These are phyloP conservation scores for Ophioninae sp. DNA, from an alignment of 2,888 invertebrate species.

Conservation along the genomic window DNA sequence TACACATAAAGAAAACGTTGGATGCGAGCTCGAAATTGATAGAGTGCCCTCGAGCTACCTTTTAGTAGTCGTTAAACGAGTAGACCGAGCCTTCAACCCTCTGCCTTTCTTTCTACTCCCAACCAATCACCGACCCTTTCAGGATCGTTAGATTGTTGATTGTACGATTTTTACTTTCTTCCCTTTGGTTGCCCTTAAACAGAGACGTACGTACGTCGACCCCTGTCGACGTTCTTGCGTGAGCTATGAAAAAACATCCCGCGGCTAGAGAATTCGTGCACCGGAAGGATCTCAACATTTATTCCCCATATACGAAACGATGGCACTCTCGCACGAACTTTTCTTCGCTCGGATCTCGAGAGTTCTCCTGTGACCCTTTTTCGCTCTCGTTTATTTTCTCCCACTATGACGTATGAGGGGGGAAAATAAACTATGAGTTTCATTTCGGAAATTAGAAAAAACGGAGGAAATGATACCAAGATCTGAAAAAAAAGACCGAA, in stretches of 20 bases:
- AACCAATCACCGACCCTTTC: not conserved
- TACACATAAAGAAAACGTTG: not conserved
- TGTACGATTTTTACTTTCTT: constrained; percentile 14
- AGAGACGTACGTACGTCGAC: constrained; percentile 9
- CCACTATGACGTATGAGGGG: not conserved
- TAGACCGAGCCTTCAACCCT: not conserved
- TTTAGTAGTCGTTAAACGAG: constrained; percentile 52
- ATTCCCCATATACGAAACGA: constrained; percentile 1
- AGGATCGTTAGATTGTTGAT: constrained; percentile 19
- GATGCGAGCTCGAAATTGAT: constrained; percentile 36
- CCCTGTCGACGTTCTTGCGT: constrained; percentile 5
- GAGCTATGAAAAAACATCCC: constrained; percentile 29
- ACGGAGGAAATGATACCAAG: not conserved
- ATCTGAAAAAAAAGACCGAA: not conserved
- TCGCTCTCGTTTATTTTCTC: not conserved
- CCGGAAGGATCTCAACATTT: constrained; percentile 2
- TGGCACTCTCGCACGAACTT: constrained; percentile 15
- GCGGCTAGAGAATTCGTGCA: not conserved
- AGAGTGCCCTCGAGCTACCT: constrained; percentile 30
- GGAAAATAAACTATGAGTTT: not conserved
- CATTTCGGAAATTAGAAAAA: constrained; percentile 12
- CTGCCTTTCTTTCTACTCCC: not conserved
- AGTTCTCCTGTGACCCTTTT: constrained; percentile 14
- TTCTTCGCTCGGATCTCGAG: constrained; percentile 29
- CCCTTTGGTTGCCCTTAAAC: not conserved